A percentile compares a stretch with the other conserved stretches of the same genome.
These are phyloP conservation scores for Pampusana beccarii DNA, from an alignment of 2,113 vertebrate genomes.

Conservation along the genomic window DNA sequence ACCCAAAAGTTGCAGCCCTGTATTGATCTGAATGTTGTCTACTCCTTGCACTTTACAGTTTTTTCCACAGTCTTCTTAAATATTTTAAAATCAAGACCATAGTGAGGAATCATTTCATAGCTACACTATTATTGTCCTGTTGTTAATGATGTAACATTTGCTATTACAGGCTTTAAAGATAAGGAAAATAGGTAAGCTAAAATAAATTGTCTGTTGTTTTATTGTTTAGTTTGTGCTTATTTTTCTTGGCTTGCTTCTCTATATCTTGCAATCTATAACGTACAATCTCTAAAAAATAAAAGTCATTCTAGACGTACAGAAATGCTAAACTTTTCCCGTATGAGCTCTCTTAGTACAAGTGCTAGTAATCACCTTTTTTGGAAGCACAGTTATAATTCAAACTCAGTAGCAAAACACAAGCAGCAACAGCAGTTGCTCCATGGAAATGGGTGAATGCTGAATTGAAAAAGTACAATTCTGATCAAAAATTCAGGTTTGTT, in stretches of 20 bases:
- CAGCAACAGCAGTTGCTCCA: not conserved
- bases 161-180: not conserved
- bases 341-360: not conserved
- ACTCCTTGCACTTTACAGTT: not conserved
- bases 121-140: not conserved
- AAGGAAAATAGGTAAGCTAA: not conserved
- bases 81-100: not conserved
- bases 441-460: not conserved
- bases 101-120: not conserved
- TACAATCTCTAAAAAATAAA: not conserved
- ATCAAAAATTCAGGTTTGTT: not conserved
- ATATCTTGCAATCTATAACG: not conserved
- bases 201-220: not conserved
- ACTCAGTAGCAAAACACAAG: not conserved
- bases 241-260: not conserved
- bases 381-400: not conserved
- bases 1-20: not conserved
- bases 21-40: not conserved
- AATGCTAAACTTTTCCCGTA: not conserved
- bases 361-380: not conserved
- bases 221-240: not conserved
- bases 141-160: not conserved
- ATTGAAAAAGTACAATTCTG: not conserved
- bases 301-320: not conserved
- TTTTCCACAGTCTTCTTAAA: not conserved